These are phyloP conservation scores for Homarus americanus DNA, from an alignment of 1,140 invertebrate genomes.

Conservation along the genomic window DNA sequence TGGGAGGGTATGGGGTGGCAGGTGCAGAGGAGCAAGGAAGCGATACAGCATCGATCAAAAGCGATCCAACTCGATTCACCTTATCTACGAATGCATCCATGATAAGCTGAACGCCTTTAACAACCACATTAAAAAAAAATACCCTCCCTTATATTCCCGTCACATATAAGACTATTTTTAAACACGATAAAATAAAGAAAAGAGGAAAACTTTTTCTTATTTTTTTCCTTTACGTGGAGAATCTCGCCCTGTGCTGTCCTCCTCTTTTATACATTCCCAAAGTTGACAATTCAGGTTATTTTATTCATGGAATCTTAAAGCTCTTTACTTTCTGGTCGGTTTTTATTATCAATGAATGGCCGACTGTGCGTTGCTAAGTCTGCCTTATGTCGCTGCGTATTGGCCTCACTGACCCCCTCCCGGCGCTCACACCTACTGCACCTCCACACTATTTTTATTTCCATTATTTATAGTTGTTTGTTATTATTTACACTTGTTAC, in stretches of 20 bases:
- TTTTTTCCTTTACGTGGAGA: neutral
- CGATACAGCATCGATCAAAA: neutral
- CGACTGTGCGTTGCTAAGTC: neutral
- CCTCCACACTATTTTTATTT: too few species aligned
- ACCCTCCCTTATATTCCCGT: too few species aligned
- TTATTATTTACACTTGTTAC: too few species aligned
- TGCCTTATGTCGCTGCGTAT: neutral
- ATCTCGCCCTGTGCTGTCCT: too few species aligned
- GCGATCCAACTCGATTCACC: neutral
- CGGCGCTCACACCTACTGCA: too few species aligned
- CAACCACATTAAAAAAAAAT: too few species aligned
- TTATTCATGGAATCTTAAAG: constrained; percentile 63
- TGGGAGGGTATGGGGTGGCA: neutral
- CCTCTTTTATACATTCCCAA: constrained; percentile 37
- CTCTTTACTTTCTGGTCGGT: constrained; percentile 34
- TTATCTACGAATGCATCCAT: neutral
- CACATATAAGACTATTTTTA: too few species aligned
- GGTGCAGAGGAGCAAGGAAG: neutral
- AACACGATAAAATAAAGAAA: too few species aligned
- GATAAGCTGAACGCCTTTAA: too few species aligned
- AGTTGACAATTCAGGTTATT: constrained; percentile 62
- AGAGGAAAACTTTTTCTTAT: neutral
- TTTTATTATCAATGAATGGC: constrained; percentile 43
- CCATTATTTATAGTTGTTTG: too few species aligned
- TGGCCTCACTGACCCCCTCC: too few species aligned